These are phyloP conservation scores for Torymus tubicola DNA, from an alignment of 2,888 invertebrate species.

Conservation along the genomic window DNA sequence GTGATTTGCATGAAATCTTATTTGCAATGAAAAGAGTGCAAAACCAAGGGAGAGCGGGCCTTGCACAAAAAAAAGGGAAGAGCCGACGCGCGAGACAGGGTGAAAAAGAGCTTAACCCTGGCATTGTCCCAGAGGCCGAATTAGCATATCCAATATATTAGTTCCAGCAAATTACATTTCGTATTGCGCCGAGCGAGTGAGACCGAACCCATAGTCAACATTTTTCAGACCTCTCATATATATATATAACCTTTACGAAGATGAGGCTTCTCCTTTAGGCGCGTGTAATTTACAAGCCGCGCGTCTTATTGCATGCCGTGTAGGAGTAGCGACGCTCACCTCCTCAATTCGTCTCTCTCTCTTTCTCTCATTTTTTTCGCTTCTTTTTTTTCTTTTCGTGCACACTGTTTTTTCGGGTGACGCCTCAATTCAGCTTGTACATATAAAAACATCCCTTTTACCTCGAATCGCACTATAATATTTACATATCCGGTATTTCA, in stretches of 20 bases:
- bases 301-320: constrained; percentile 3
- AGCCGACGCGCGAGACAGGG: background rate
- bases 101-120: constrained; percentile 50
- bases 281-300: constrained; percentile 40
- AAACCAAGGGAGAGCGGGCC: background rate
- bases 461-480: too few relatives aligned
- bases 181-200: constrained; percentile 31
- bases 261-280: constrained; percentile 18
- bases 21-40: constrained; percentile 20
- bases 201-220: constrained; percentile 8
- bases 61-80: background rate
- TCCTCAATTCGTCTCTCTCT: too few relatives aligned
- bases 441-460: too few relatives aligned
- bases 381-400: too few relatives aligned
- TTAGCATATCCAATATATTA: constrained; percentile 55
- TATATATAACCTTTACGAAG: background rate
- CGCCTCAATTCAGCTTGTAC: too few relatives aligned
- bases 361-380: too few relatives aligned
- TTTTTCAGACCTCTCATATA: constrained; percentile 22
- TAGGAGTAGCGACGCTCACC: too few relatives aligned
- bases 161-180: constrained; percentile 51
- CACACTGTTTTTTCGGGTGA: too few relatives aligned
- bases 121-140: constrained; percentile 51
- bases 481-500: too few relatives aligned
- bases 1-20: constrained; percentile 35